Base-by-base conservation (phyloP, 2,888 invertebrate species). In the Endotricha flammealis region DNA sequence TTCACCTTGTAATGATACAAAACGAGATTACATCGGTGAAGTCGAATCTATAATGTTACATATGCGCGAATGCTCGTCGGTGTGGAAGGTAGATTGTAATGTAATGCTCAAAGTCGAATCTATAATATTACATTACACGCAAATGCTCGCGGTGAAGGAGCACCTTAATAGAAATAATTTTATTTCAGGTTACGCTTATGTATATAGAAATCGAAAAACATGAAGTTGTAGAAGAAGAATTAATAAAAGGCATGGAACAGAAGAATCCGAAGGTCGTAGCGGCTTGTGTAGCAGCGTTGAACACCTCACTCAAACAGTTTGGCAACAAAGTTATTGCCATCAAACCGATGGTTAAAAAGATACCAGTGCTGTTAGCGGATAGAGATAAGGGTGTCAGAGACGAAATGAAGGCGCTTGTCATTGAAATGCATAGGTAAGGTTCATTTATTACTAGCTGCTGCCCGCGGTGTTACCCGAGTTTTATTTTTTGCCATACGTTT, bases 241-340 rank as follows among this genome's bases (percentile, higher is more conserved):
- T 99, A 1, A 82, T 97, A 11, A 97, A 97, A 81, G 98, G 98
- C 20, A 93, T 96, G 83, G 95, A 96, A 28, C 95, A 95, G 54
- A 99, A 99, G 75, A 98, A 98, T 76, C 98, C 99, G 0, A 99
- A 98, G 85, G 95, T 97, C 41, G 95, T 97, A 0, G 87, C 94
- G 0, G 97, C 94, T 0, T 97, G 96, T 69, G 89, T 95, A 1
- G 88, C 91, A 4, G 90, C 93, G 0, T 76, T 94, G 4, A 92
- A 93, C 12, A 89, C 91, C 27, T 93, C 95, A 0, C 75, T 98
- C 13, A 92, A 92, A 53, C 95, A 95, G 70, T 99, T 98, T 78
- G 98, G 99, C 0, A 91, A 93, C 36, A 98, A 98, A 87, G 94
- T 97, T 2, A 90, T 99, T 8, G 91, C 90, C 1, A 90, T 97